Evolutionary conservation across 2,113 vertebrate species (phyloP).

Genomic region (Camelus bactrianus): DNA sequence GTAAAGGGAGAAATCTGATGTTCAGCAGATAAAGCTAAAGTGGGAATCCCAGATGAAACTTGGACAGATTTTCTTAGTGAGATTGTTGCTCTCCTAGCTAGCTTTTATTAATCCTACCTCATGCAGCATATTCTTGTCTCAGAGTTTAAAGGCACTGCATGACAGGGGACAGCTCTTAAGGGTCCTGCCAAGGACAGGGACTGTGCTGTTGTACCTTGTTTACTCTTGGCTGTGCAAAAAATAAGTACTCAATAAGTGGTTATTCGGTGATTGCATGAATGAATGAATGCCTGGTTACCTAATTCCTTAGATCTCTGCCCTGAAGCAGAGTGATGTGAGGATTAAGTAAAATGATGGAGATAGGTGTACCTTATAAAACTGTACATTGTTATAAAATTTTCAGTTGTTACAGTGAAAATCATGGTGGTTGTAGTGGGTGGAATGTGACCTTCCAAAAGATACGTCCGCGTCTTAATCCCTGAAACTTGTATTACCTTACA

Average conservation of each 20-base stretch:
- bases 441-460: neutral
- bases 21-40: neutral
- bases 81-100: neutral
- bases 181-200: neutral
- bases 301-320: constrained; percentile 1
- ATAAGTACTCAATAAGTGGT: neutral
- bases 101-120: neutral
- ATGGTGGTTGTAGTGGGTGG: neutral
- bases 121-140: neutral
- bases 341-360: neutral
- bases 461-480: neutral
- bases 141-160: neutral
- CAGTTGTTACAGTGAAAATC: neutral
- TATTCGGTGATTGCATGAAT: neutral
- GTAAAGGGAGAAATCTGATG: neutral
- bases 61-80: neutral
- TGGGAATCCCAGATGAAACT: neutral
- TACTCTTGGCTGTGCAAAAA: neutral
- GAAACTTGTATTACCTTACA: neutral
- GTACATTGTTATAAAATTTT: neutral
- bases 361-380: neutral
- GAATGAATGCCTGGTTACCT: neutral
- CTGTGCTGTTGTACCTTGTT: neutral
- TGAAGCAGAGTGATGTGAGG: neutral
- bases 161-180: neutral